Evolutionary conservation across 2,888 invertebrate species (phyloP), one percentile per base, ranked within the genome.

Genomic region (Hyposoter didymator): DNA sequence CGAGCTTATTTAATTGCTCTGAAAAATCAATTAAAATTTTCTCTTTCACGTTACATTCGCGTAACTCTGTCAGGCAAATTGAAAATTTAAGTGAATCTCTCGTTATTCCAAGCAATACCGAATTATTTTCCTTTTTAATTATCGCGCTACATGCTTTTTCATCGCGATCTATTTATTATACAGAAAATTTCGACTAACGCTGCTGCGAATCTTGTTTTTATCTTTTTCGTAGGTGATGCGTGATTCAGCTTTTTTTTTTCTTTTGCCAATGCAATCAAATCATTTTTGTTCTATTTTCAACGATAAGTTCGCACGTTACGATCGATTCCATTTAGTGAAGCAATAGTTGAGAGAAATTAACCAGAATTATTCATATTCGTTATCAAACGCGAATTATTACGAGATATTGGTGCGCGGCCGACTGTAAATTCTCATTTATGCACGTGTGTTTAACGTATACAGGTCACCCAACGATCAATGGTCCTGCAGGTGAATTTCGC

Each of bases 21-120:
- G 45, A 69, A 43, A 45, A 69, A 69, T 45, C 45, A 19, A 69
- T 69, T 45, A 45, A 28, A 45, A 19, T 66, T 19, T 66, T 39
- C 66, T 66, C 66, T 35, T 59, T 59, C 55, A 4, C 55, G 55
- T 59, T 59, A 28, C 55, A 28, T 28, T 59, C 55, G 55, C 55
- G 55, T 59, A 28, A 59, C 7, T 59, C 12, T 22, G 55, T 28
- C 55, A 5, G 5, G 28, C 55, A 28, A 59, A 59, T 59, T 59
- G 55, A 59, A 59, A 59, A 59, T 22, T 59, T 19, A 59, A 59
- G 19, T 28, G 55, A 59, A 28, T 59, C 55, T 28, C 28, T 12
- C 28, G 12, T 22, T 59, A 59, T 28, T 28, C 0, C 2, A 12
- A 59, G 12, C 22, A 52, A 59, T 10, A 1, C 12, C 3, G 3